Base-by-base conservation (phyloP, 2,888 invertebrate genomes). In the Sesia bembeciformis region DNA sequence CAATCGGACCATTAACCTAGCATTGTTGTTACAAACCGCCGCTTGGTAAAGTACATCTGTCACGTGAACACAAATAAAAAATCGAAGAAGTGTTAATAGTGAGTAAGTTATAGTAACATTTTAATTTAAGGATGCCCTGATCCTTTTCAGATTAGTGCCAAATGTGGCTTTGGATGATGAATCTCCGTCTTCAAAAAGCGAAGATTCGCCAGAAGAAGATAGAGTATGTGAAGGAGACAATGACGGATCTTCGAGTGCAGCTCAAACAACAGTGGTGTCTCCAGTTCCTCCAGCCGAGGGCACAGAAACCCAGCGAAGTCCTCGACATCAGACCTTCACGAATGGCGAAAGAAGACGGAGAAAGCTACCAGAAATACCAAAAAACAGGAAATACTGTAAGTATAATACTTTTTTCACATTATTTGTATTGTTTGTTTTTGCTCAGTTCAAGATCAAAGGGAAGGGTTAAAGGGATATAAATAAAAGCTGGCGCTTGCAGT, bases 291-390 rank as follows among this genome's bases (percentile, higher is more conserved):
- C 74, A 54, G 66, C 71, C 3, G 81, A 82, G 3, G 70, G 63
- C 8, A 66, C 68, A 57, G 89, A 81, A 54, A 63, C 67, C 54
- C 84, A 72, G 59, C 68, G 77, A 40, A 86, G 81, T 61, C 82
- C 83, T n/a, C 74, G 78, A 53, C 82, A 84, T 57, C 84, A 82
- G 64, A 70, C 74, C 38, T 83, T 84, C 53, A 76, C 73, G 59
- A 88, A 76, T 59, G 90, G 88, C 6, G 93, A 94, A 74, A 90
- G 96, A 61, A 91, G 94, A 70, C 90, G 97, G 67, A 91, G 97
- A 84, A 95, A 95, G 85, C 90, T 97, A 40, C 97, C 97, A 42
- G 96, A 97, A 85, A 96, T 97, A 67, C 97, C 97, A 4, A 96
- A 96, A 80, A 94, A 94, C 70, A 95, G 94, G 80, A 96, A 95